Conservation (phyloP, 2,797 vertebrate genomes). For the Bufotes viridis region DNA sequence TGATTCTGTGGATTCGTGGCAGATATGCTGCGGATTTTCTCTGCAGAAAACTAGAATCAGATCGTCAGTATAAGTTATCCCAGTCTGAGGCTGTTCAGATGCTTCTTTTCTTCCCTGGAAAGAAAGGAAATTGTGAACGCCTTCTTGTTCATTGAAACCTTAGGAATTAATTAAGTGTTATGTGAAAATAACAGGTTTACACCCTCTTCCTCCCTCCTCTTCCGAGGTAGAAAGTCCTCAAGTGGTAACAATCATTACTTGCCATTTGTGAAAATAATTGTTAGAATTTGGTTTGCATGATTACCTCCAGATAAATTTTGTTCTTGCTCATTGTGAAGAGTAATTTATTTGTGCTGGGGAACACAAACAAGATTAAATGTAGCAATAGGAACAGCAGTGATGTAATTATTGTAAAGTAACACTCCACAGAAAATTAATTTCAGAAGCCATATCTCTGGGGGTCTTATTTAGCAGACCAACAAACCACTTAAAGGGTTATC, state of each 20-base stretch:
- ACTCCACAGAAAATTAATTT: not conserved
- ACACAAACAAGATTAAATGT: not conserved
- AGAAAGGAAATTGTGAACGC: not conserved
- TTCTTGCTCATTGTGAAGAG: not conserved
- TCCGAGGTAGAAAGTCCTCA: not conserved
- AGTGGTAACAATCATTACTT: slow-evolving; percentile 17
- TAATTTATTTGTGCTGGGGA: slow-evolving; percentile 17
- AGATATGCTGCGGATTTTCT: no score
- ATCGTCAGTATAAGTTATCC: no score
- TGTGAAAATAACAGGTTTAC: slow-evolving; percentile 46
- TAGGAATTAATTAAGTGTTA: slow-evolving; percentile 22
- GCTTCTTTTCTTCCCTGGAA: not conserved
- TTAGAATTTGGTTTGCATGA: slow-evolving; percentile 12
- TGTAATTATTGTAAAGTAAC: not conserved
- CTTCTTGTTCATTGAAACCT: not conserved
- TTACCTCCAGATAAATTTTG: slow-evolving; percentile 2
- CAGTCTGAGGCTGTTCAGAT: no score
- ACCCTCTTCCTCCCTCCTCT: not conserved
- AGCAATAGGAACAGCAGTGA: slow-evolving; percentile 6
- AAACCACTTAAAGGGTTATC: not conserved
- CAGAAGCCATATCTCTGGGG: not conserved
- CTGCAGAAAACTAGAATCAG: no score
- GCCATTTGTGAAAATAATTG: slow-evolving; percentile 24
- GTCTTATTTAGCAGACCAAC: not conserved
- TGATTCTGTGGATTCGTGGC: no score